A percentile compares a stretch with the other conserved stretches of the same genome.
phyloP scores from a whole-genome alignment of 2,113 vertebrate species.

The Nyctibius bracteatus region DNA sequence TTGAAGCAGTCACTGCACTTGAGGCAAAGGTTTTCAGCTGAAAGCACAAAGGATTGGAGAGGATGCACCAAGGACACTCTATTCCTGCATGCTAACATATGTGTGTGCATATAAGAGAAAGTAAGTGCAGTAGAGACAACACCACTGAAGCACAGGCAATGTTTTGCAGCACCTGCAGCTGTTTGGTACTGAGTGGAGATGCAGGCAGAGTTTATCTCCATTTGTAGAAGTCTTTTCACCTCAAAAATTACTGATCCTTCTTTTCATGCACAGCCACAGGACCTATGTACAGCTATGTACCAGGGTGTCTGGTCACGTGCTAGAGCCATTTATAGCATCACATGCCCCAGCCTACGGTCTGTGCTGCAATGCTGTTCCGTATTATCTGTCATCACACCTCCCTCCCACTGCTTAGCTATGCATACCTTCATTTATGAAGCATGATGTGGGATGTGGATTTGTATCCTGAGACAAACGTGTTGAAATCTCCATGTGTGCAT shows the following conservation, averaged over 20 bases:
- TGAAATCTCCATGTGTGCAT: not conserved
- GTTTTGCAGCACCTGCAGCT: not conserved
- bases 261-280: not conserved
- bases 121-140: not conserved
- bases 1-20: not conserved
- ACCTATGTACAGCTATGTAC: not conserved
- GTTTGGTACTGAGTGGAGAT: not conserved
- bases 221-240: not conserved
- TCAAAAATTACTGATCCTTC: not conserved
- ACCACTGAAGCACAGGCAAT: not conserved
- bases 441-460: not conserved
- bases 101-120: not conserved
- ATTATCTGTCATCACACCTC: not conserved
- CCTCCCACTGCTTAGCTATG: not conserved
- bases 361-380: not conserved
- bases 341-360: not conserved
- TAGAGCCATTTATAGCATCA: not conserved
- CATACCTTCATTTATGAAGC: not conserved
- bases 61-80: not conserved
- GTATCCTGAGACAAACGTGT: rapidly evolving
- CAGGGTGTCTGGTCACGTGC: not conserved
- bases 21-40: not conserved
- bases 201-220: not conserved
- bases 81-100: not conserved
- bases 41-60: not conserved